A percentile compares a stretch with the other conserved stretches of the same genome.
These are phyloP conservation scores for Pantherophis guttatus DNA, from an alignment of 2,113 vertebrate genomes.

Conservation along the genomic window DNA sequence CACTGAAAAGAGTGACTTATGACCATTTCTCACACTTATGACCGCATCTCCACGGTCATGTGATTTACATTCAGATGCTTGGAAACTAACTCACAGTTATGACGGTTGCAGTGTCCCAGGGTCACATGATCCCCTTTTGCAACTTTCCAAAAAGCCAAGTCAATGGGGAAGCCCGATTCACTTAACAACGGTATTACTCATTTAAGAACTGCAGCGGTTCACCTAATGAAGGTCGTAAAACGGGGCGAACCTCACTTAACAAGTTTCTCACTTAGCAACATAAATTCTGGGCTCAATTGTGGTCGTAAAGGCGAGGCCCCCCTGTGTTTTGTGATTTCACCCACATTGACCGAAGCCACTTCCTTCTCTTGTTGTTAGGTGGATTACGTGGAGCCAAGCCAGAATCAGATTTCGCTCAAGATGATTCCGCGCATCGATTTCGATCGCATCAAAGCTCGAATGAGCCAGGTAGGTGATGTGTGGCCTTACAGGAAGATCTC, in stretches of 20 bases:
- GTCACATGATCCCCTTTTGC: too few relatives aligned
- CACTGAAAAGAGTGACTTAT: too few relatives aligned
- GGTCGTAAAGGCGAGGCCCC: neutral
- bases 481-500: neutral
- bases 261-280: neutral
- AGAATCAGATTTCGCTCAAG: slow-evolving; percentile 95
- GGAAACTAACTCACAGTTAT: too few relatives aligned
- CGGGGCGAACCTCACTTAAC: neutral
- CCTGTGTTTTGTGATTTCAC: neutral
- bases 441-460: slow-evolving; percentile 91
- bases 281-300: neutral
- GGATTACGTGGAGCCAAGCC: slow-evolving; percentile 93
- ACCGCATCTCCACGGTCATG: too few relatives aligned
- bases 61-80: too few relatives aligned
- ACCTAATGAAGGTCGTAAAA: neutral
- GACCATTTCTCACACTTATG: too few relatives aligned
- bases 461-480: slow-evolving; percentile 82
- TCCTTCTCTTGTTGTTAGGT: slow-evolving; percentile 66
- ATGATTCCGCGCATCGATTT: slow-evolving; percentile 95
- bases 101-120: too few relatives aligned
- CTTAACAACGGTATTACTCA: neutral
- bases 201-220: neutral
- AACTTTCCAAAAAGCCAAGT: too few relatives aligned
- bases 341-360: neutral
- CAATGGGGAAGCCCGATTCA: neutral